phyloP scores from a whole-genome alignment of 2,797 vertebrate species.

The Clarias platycephalus region DNA sequence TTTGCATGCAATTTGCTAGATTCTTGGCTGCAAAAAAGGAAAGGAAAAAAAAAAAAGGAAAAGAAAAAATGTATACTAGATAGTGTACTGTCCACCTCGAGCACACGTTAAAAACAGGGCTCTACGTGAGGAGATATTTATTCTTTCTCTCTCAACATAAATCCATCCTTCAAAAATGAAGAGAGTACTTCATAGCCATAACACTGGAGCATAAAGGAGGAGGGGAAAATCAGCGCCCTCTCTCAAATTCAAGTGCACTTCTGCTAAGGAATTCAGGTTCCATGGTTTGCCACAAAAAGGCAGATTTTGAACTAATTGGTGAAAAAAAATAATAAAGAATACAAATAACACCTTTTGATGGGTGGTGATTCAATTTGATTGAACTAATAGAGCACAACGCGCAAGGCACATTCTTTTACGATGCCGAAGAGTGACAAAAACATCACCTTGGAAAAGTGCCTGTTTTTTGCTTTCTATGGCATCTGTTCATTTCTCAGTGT shows the following conservation, averaged over 20 bases:
- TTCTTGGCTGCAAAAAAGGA: slow-evolving; percentile 64
- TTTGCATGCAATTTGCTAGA: slow-evolving; percentile 56
- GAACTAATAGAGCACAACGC: slow-evolving; percentile 65
- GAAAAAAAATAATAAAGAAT: slow-evolving; percentile 29
- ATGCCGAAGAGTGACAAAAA: slow-evolving; percentile 52
- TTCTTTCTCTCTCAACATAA: slow-evolving; percentile 25
- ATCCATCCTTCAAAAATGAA: slow-evolving; percentile 39
- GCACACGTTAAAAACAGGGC: slow-evolving; percentile 69
- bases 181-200: slow-evolving; percentile 71
- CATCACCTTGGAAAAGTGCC: slow-evolving; percentile 78
- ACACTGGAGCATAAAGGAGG: slow-evolving; percentile 42
- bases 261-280: slow-evolving; percentile 79
- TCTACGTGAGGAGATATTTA: slow-evolving; percentile 68
- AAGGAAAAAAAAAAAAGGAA: too few relatives aligned
- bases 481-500: slow-evolving; percentile 68
- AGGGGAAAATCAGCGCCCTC: slow-evolving; percentile 66
- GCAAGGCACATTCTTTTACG: slow-evolving; percentile 60
- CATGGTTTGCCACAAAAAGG: slow-evolving; percentile 58
- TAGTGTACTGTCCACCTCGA: slow-evolving; percentile 62
- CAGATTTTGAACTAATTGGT: slow-evolving; percentile 25
- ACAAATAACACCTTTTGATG: slow-evolving; percentile 54
- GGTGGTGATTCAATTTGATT: slow-evolving; percentile 53
- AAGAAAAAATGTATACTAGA: slow-evolving; percentile 57
- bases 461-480: slow-evolving; percentile 68
- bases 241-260: slow-evolving; percentile 82